Conservation (phyloP, 2,113 vertebrate species). For the Protomyctophum bolini region DNA sequence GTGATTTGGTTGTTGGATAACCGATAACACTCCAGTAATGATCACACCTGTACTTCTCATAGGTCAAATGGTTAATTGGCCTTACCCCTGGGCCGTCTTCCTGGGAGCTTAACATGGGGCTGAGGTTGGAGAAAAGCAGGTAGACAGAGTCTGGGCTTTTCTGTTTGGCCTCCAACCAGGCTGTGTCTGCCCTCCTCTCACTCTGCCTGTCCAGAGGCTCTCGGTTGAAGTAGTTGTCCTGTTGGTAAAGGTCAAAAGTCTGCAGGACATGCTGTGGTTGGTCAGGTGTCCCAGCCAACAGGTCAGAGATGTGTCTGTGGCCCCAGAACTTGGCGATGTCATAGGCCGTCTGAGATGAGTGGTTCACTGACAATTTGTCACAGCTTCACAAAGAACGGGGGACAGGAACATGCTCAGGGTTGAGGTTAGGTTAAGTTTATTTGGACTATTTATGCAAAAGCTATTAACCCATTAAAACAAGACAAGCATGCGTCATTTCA, state of each 20-base stretch:
- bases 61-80: not conserved
- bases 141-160: slow-evolving; percentile 80
- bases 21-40: not conserved
- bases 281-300: slow-evolving; percentile 73
- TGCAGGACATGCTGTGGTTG: slow-evolving; percentile 63
- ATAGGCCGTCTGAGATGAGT: slow-evolving; percentile 87
- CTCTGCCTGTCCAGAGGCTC: slow-evolving; percentile 87
- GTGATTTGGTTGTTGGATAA: too few relatives aligned
- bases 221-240: slow-evolving; percentile 87
- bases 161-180: slow-evolving; percentile 84
- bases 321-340: slow-evolving; percentile 95
- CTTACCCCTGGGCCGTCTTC: slow-evolving; percentile 32
- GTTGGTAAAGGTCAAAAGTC: slow-evolving; percentile 43
- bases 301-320: slow-evolving; percentile 83
- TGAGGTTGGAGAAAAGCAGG: slow-evolving; percentile 87
- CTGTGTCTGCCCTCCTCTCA: slow-evolving; percentile 82
- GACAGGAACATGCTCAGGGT: not conserved
- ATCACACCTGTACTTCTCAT: not conserved
- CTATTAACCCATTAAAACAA: too few relatives aligned
- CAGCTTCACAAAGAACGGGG: slow-evolving; percentile 72
- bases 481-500: too few relatives aligned
- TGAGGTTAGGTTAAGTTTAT: not conserved
- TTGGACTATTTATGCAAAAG: too few relatives aligned
- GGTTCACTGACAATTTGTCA: slow-evolving; percentile 82
- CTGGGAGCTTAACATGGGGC: slow-evolving; percentile 80